These are phyloP conservation scores for Hemistola chrysoprasaria DNA, from an alignment of 2,888 invertebrate species.

Conservation along the genomic window DNA sequence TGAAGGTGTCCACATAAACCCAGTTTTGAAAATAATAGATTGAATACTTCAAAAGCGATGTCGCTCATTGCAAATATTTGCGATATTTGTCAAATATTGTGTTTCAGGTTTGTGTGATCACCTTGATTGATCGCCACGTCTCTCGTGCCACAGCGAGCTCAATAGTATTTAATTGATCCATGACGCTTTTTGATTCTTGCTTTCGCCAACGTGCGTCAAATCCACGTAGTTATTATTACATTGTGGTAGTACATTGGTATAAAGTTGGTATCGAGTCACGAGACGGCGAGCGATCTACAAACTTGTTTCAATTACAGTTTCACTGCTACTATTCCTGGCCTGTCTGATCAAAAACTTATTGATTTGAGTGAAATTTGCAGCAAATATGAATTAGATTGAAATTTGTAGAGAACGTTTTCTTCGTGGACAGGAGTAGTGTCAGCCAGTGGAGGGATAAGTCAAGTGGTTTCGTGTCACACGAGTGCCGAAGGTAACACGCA, in stretches of 20 bases:
- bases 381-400: neutral
- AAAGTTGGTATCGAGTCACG: conserved; percentile 27
- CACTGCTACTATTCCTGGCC: conserved; percentile 31
- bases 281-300: conserved; percentile 38
- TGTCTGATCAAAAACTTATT: neutral
- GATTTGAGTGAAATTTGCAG: too few relatives aligned
- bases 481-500: conserved; percentile 61
- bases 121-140: conserved; percentile 58
- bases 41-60: conserved; percentile 29
- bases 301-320: conserved; percentile 24
- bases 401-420: conserved; percentile 3
- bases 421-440: conserved; percentile 16
- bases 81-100: conserved; percentile 58
- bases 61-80: conserved; percentile 43
- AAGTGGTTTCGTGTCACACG: conserved; percentile 42
- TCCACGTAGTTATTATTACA: conserved; percentile 10
- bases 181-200: conserved; percentile 24
- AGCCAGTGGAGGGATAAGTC: conserved; percentile 20
- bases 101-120: conserved; percentile 61
- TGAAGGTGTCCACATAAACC: conserved; percentile 46
- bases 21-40: conserved; percentile 17
- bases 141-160: conserved; percentile 35
- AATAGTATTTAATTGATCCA: conserved; percentile 19
- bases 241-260: conserved; percentile 1
- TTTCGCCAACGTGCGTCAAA: conserved; percentile 7